These are phyloP conservation scores for Phymorhynchus buccinoides DNA, from an alignment of 1,140 invertebrate genomes.

Conservation along the genomic window DNA sequence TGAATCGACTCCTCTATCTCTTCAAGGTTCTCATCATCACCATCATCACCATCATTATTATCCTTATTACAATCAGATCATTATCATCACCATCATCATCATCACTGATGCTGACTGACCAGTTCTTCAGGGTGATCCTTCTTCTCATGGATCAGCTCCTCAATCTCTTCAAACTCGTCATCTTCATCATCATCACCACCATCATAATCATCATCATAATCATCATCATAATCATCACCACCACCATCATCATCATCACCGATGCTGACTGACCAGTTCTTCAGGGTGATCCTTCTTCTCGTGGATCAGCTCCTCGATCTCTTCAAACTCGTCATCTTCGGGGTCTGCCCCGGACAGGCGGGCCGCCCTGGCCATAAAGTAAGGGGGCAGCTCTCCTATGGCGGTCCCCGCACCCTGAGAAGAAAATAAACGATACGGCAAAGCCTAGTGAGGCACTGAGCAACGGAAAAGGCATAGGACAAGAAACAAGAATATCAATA, in stretches of 20 bases:
- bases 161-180: slow-evolving; percentile 75
- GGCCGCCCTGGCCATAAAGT: slow-evolving; percentile 98
- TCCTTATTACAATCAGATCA: too few relatives aligned
- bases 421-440: background rate
- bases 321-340: slow-evolving; percentile 80
- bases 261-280: slow-evolving; percentile 63
- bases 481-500: too few relatives aligned
- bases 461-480: too few relatives aligned
- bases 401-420: slow-evolving; percentile 90
- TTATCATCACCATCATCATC: too few relatives aligned
- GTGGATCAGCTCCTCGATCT: slow-evolving; percentile 71
- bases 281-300: slow-evolving; percentile 68
- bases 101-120: slow-evolving; percentile 58
- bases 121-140: slow-evolving; percentile 66
- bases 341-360: slow-evolving; percentile 83
- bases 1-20: too few relatives aligned
- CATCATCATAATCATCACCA: too few relatives aligned
- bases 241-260: too few relatives aligned
- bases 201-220: too few relatives aligned
- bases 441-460: background rate
- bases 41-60: too few relatives aligned
- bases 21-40: too few relatives aligned
- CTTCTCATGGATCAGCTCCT: slow-evolving; percentile 71
- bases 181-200: too few relatives aligned
- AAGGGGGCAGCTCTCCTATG: slow-evolving; percentile 93